Base-by-base conservation (phyloP, 2,888 invertebrate species). In the Chrysina gloriosa region DNA sequence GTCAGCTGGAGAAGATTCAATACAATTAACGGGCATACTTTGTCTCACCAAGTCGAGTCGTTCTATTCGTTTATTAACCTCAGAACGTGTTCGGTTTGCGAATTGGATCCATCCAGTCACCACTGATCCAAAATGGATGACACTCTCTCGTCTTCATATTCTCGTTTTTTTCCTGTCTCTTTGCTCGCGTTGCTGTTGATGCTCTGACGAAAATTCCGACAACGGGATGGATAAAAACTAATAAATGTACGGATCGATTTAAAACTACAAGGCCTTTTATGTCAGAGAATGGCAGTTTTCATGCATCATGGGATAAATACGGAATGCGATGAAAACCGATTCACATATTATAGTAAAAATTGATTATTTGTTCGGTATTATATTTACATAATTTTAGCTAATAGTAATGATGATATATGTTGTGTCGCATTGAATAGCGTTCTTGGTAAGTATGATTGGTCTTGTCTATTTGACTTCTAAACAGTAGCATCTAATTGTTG, bases 1-100 rank as follows among this genome's bases (percentile, higher is more conserved):
- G 67, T 66, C 66, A 61, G 42, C 58, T 42, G 45, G 50, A 69
- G 71, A 63, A 69, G 70, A 71, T 71, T 71, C 69, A 66, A 72
- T 69, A 71, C 68, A 69, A 67, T 71, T 71, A 72, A 73, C 70
- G 69, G 69, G 68, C 70, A 71, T 71, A 70, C 70, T 73, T 73
- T 70, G 71, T 70, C 71, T 71, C 72, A 69, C 70, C 70, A 58
- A 66, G 7, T 61, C 58, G 25, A 42, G 25, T 42, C 42, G 42
- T 61, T 61, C 45, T 56, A 67, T 72, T 72, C 71, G 73, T 73
- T 73, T 73, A 70, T 73, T 73, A 72, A 72, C 72, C 73, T 70
- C 68, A 23, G 72, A 67, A 73, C 73, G 73, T 73, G 73, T 72
- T 69, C 72, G 68, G 73, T 67, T 69, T 73, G 70, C 70, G 67